Evolutionary conservation across 2,888 invertebrate species (phyloP), one percentile per base, ranked within the genome.

Genomic region (Papilio demoleus): DNA sequence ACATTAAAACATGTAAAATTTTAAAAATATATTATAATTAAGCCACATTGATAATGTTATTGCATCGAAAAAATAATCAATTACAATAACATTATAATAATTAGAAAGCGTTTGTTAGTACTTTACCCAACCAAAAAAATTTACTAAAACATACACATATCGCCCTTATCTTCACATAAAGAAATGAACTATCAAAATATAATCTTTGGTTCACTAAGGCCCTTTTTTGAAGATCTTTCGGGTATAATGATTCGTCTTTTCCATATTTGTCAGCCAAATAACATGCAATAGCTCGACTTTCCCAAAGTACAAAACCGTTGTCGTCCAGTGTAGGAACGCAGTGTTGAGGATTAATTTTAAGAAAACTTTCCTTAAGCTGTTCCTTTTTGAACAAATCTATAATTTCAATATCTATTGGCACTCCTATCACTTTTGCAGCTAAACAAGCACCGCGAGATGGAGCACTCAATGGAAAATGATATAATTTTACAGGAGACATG

Each of bases 261-360:
- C 92, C 94, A 80, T 94, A 95, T 71, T 93, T 93, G 71, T 93
- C 93, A 0, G 93, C 94, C 72, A 95, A 87, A 80, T 95, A 96
- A 59, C 92, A 85, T 4, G 93, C 92, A 70, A 95, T 95, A 9
- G 95, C 95, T 42, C 94, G 93, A 75, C 95, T 95, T 81, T 96
- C 96, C 95, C 95, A 95, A 60, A 96, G 72, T 14, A 93, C 81
- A 78, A 95, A 95, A 12, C 94, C 95, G 68, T 94, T 93, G 79
- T 96, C 96, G 27, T 94, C 94, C 68, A 96, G 85, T 9, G 95
- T 95, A 9, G 96, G 96, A 4, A 96, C 86, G 70, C 93, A 93
- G 80, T 95, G 95, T 78, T 95, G 95, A 5, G 95, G 95, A 81
- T 95, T 95, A 56, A 95, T 89, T 87, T 94, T 90, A 58, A 93